Base-by-base conservation (phyloP, 2,113 vertebrate species). In the Plestiodon gilberti region DNA sequence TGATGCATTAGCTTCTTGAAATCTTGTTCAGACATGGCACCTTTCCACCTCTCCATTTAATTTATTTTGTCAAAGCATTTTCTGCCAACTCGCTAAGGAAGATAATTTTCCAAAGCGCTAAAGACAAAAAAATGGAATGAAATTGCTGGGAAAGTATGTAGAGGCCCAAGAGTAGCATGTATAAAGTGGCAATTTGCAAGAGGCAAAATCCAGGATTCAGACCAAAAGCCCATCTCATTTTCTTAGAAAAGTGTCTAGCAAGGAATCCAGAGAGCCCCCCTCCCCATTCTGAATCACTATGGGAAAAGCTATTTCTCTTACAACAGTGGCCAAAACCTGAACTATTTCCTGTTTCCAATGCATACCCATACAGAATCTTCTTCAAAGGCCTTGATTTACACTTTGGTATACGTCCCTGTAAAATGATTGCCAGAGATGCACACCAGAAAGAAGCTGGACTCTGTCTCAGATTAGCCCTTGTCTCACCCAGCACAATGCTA, bases 41-140 rank as follows among this genome's bases (percentile, higher is more conserved):
- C n/a, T 35, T 77, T 77, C 48, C 61, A 77, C 65, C 40, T 76
- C 33, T 22, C 40, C 73, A 65, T 64, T 84, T 52, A 64, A 84
- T 84, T 65, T 67, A 77, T 77, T 77, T 67, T 77, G 74, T 84
- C 64, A 67, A 38, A 67, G 33, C 43, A 77, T 52, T 67, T 52
- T 33, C 74, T 84, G 83, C 73, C 73, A 77, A 52, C 62, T 38
- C n/a, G 28, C 61, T 23, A 82, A 82, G 52, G 67, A 69, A 59
- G 35, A 28, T 67, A 71, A 40, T 73, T 71, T 82, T 18, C n/a
- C 81, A 65, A 71, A 82, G 35, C 33, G 22, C 52, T 40, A 61
- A 62, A 48, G 59, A 52, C 38, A 52, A 33, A 69, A 69, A 35
- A 65, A 76, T 65, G 35, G 64, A 85, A 38, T 85, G 25, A 77